Base-by-base conservation (phyloP, 2,888 invertebrate species). In the Leptarthrus brevirostris region DNA sequence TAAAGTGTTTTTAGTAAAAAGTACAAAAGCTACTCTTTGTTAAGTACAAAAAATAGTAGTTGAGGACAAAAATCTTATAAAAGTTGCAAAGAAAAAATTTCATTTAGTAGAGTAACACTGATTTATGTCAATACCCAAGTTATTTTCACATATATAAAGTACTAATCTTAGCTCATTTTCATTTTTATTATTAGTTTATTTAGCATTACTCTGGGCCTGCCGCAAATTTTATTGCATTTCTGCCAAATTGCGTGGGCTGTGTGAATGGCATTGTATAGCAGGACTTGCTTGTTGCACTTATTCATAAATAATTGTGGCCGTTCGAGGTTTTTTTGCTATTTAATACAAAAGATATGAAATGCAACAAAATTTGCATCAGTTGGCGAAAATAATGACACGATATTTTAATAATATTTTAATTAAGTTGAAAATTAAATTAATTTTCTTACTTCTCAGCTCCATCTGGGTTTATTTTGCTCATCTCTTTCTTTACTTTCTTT, bases 1-100 rank as follows among this genome's bases (percentile, higher is more conserved):
- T n/a, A n/a, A n/a, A n/a, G n/a, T n/a, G n/a, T 52, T 69, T 66
- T 49, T 69, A 69, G 69, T 69, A 69, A 69, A 54, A 69, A 69
- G 69, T 69, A 69, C 69, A 69, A 69, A 69, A 69, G 49, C 69
- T 69, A 69, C 69, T 20, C 20, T 18, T 16, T 52, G 49, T 69
- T 69, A 69, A 69, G 52, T 69, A 69, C 69, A 69, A 69, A 69
- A 69, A 69, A 69, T 52, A 52, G 26, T 66, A n/a, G 16, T 36
- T 16, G 14, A 34, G 52, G 52, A 52, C 49, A 52, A 52, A 69
- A 69, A 69, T 30, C 24, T 69, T 69, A 30, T 16, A 52, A 52
- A 64, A 44, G 40, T 44, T 22, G 44, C 64, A 64, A 64, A 64
- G 44, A 40, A 40, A 64, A 64, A 24, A 44, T 16, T 34, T 24